These are phyloP conservation scores for Cotesia congregata DNA, from an alignment of 2,888 invertebrate genomes.

Conservation along the genomic window DNA sequence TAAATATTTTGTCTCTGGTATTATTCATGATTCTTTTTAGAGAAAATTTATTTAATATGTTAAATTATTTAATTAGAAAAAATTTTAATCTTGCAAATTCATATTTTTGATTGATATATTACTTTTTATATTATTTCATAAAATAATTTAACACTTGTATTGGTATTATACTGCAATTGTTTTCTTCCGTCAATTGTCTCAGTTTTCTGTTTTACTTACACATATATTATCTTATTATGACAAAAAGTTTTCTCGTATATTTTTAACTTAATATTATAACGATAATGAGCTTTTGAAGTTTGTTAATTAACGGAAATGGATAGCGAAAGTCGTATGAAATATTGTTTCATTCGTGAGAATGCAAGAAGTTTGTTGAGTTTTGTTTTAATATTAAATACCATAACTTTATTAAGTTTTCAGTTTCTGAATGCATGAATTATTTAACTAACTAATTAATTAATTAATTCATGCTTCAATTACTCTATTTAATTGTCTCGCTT, in stretches of 20 bases:
- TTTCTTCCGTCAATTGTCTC: constrained; percentile 40
- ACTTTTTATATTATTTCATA: too few species aligned
- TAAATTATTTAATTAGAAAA: too few species aligned
- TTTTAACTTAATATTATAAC: not conserved
- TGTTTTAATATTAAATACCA: constrained; percentile 30
- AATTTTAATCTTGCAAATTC: too few species aligned
- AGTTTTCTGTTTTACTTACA: not conserved
- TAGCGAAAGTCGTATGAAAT: constrained; percentile 51
- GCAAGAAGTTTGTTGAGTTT: constrained; percentile 52
- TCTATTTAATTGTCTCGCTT: constrained; percentile 23
- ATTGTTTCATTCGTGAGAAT: constrained; percentile 52
- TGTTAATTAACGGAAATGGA: constrained; percentile 6
- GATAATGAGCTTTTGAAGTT: not conserved
- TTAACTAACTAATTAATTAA: not conserved
- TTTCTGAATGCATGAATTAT: not conserved
- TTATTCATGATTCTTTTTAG: not conserved
- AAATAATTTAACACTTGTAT: constrained; percentile 46
- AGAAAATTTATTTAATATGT: too few species aligned
- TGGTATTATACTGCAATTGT: constrained; percentile 7
- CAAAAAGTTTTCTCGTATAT: not conserved
- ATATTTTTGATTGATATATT: too few species aligned
- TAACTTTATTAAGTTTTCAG: constrained; percentile 2
- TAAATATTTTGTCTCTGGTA: constrained; percentile 78
- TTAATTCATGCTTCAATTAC: not conserved
- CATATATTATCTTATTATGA: not conserved